A percentile compares a stretch with the other conserved stretches of the same genome.
Evolutionary conservation across 2,113 vertebrate species (phyloP).

Genomic region (Muscicapa adusta): DNA sequence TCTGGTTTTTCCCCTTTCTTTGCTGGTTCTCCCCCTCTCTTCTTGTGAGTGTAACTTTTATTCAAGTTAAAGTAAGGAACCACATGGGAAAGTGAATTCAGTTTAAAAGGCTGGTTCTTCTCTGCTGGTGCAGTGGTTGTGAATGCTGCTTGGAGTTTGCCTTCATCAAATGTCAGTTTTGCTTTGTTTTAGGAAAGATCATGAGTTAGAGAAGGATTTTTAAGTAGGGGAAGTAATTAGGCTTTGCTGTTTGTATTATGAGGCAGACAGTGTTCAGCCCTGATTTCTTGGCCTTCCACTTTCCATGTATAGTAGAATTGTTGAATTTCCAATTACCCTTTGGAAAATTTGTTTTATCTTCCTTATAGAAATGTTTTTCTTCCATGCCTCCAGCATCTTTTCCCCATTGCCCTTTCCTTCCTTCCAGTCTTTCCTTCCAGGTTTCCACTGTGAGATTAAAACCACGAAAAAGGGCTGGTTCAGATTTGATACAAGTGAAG

Average conservation of each 20-base stretch:
- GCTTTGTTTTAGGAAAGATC: not conserved
- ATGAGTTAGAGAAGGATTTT: not conserved
- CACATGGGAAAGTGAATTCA: not conserved
- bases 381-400: not conserved
- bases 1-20: rapidly evolving
- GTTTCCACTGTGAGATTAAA: not conserved
- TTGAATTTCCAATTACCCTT: not conserved
- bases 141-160: not conserved
- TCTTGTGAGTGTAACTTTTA: not conserved
- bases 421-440: slow-evolving; percentile 22
- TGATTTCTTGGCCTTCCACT: not conserved
- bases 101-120: not conserved
- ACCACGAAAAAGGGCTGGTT: not conserved
- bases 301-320: not conserved
- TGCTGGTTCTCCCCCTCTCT: not conserved
- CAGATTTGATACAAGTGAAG: not conserved
- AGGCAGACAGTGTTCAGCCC: not conserved
- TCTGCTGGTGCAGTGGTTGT: not conserved
- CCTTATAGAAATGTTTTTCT: not conserved
- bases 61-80: not conserved
- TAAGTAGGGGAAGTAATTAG: not conserved
- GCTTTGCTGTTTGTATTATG: not conserved
- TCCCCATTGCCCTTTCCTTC: not conserved
- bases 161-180: not conserved
- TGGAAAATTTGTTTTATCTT: not conserved